Conservation (phyloP, 1,140 invertebrate genomes). For the Eurosta solidaginis region DNA sequence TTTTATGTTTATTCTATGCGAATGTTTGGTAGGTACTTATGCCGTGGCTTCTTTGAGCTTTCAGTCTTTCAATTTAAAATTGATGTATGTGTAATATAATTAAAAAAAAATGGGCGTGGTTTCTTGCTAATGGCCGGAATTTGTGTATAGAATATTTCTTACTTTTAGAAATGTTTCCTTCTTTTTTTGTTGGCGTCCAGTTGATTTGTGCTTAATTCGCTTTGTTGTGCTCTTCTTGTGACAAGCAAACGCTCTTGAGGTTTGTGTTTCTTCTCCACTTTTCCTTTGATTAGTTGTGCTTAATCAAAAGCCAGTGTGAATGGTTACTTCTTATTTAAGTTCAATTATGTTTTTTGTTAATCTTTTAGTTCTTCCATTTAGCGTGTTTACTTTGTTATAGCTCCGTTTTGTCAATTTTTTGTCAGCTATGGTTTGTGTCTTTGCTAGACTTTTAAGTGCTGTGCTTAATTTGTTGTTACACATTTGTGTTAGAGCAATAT, state of each 20-base stretch:
- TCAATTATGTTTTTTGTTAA: not conserved
- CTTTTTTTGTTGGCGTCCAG: not conserved
- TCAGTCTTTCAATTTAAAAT: constrained; percentile 28
- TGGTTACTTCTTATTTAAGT: not conserved
- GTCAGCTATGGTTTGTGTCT: not conserved
- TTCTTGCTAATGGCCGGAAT: constrained; percentile 23
- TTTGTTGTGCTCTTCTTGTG: not conserved
- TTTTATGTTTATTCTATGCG: not conserved
- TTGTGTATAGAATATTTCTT: not conserved
- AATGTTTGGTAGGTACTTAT: not conserved
- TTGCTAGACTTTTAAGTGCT: not conserved
- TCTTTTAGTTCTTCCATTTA: too few species aligned
- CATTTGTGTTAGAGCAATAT: not conserved
- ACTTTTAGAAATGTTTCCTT: not conserved
- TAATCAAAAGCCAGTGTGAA: not conserved
- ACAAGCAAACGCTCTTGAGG: not conserved
- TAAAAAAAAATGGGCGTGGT: not conserved
- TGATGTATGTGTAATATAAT: constrained; percentile 20
- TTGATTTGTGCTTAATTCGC: not conserved
- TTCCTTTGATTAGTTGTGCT: not conserved
- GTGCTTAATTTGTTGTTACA: not conserved
- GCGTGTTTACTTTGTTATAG: not conserved
- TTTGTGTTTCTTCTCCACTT: not conserved
- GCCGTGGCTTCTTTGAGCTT: not conserved
- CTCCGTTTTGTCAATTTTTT: not conserved